These are phyloP conservation scores for Drosophila sulfurigaster DNA, from an alignment of 1,140 invertebrate species.

Conservation along the genomic window DNA sequence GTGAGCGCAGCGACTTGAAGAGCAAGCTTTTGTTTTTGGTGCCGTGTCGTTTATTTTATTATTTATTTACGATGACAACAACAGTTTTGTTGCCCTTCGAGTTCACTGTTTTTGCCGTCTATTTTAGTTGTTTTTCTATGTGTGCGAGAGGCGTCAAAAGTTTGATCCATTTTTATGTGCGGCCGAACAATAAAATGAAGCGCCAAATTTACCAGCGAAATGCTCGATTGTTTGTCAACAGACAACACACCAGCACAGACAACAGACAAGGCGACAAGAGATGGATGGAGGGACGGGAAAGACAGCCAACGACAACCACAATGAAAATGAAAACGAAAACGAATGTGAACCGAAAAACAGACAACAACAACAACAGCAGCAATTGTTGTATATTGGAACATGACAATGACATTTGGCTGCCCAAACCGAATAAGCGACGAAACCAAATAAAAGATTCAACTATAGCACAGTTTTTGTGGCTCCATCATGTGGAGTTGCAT, in stretches of 20 bases:
- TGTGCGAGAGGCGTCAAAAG: slow-evolving; percentile 52
- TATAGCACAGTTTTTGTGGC: slow-evolving; percentile 25
- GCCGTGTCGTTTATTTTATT: slow-evolving; percentile 50
- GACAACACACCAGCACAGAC: slow-evolving; percentile 15
- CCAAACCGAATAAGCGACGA: slow-evolving; percentile 30
- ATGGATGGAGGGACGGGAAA: too few species aligned
- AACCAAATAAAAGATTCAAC: slow-evolving; percentile 41
- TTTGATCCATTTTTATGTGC: slow-evolving; percentile 74
- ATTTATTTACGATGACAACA: slow-evolving; percentile 68
- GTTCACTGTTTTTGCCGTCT: slow-evolving; percentile 5
- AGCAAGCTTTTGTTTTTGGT: slow-evolving; percentile 9
- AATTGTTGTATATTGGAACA: slow-evolving; percentile 41
- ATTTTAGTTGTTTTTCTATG: slow-evolving; percentile 28
- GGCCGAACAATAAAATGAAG: slow-evolving; percentile 43
- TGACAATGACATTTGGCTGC: slow-evolving; percentile 52
- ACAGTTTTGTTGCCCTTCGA: neutral
- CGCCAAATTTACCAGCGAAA: slow-evolving; percentile 45
- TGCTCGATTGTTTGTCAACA: slow-evolving; percentile 54
- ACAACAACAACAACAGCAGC: slow-evolving; percentile 1
- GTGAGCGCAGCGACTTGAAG: neutral
- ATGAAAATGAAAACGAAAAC: neutral
- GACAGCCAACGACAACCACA: slow-evolving; percentile 14
- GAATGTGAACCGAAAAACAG: too few species aligned
- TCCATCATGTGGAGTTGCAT: slow-evolving; percentile 6
- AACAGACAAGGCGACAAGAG: neutral